Evolutionary conservation across 2,888 invertebrate genomes (phyloP).

Genomic region (Cerastis rubricosa): DNA sequence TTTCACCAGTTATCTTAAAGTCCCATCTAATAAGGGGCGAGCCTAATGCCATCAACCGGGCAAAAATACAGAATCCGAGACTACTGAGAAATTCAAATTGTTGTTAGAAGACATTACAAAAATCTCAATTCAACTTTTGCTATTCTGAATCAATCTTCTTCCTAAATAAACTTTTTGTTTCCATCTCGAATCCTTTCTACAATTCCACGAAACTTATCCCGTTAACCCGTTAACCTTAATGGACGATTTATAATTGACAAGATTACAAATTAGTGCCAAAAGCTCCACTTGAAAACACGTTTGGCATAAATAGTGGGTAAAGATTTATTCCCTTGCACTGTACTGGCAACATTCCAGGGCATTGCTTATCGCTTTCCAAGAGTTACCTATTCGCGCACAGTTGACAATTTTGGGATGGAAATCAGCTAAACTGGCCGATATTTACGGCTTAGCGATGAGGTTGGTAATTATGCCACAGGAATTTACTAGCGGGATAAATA

Average conservation of each 20-base stretch:
- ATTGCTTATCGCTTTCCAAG: constrained; percentile 54
- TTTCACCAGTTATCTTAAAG: no score
- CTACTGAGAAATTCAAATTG: no score
- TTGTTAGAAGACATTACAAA: neutral
- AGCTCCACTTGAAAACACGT: constrained; percentile 50
- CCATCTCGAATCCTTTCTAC: neutral
- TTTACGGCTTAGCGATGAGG: constrained; percentile 1
- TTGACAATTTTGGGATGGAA: constrained; percentile 46
- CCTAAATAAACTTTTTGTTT: neutral
- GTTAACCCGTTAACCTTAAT: constrained; percentile 40
- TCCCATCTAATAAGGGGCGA: no score
- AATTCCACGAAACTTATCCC: constrained; percentile 2
- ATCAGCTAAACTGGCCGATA: constrained; percentile 33
- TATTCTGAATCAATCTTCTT: neutral
- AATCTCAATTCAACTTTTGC: no score
- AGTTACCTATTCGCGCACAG: constrained; percentile 42
- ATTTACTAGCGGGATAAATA: neutral
- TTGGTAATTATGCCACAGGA: neutral
- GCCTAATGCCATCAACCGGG: no score
- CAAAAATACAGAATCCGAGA: no score
- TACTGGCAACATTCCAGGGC: constrained; percentile 42
- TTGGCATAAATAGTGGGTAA: constrained; percentile 50
- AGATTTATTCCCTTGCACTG: constrained; percentile 57
- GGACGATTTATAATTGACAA: constrained; percentile 55
- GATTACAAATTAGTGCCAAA: constrained; percentile 57